Percentiles rank a stretch among this genome's conserved stretches.
These are phyloP conservation scores for Zootoca vivipara DNA, from an alignment of 2,113 vertebrate genomes.

Conservation along the genomic window DNA sequence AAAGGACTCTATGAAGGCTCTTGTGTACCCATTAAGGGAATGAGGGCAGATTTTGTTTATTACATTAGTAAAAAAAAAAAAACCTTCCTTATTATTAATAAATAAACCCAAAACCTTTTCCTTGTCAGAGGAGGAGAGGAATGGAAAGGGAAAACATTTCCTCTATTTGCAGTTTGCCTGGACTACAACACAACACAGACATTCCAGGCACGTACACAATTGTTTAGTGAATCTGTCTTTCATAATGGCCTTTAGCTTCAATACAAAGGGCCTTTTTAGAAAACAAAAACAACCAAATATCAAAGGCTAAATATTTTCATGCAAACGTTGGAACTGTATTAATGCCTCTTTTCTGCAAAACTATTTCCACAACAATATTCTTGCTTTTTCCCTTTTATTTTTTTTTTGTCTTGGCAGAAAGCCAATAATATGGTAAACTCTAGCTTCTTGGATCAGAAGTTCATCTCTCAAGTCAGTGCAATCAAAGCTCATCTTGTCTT, in stretches of 20 bases:
- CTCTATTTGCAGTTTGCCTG: neutral
- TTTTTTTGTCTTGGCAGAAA: slow-evolving; percentile 55
- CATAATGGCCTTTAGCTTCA: slow-evolving; percentile 47
- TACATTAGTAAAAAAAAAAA: neutral
- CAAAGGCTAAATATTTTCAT: slow-evolving; percentile 27
- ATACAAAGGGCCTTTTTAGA: slow-evolving; percentile 47
- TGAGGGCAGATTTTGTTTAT: too few species aligned
- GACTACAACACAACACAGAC: slow-evolving; percentile 39
- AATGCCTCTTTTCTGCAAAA: slow-evolving; percentile 35
- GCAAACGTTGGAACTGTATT: slow-evolving; percentile 61
- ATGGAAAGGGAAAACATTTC: neutral
- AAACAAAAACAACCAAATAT: neutral
- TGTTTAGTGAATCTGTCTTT: slow-evolving; percentile 58
- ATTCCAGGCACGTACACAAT: slow-evolving; percentile 49
- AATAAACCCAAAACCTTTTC: neutral
- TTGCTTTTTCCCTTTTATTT: neutral
- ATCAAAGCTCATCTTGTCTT: slow-evolving; percentile 34
- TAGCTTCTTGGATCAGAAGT: slow-evolving; percentile 65
- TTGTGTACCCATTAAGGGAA: too few species aligned
- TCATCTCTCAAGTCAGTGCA: slow-evolving; percentile 40
- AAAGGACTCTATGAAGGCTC: too few species aligned
- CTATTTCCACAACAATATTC: neutral
- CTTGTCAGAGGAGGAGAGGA: neutral
- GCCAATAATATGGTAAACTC: slow-evolving; percentile 46
- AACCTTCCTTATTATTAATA: neutral